A percentile compares a stretch with the other conserved stretches of the same genome.
Evolutionary conservation across 1,140 invertebrate species (phyloP).

Genomic region (Metaphire vulgaris): DNA sequence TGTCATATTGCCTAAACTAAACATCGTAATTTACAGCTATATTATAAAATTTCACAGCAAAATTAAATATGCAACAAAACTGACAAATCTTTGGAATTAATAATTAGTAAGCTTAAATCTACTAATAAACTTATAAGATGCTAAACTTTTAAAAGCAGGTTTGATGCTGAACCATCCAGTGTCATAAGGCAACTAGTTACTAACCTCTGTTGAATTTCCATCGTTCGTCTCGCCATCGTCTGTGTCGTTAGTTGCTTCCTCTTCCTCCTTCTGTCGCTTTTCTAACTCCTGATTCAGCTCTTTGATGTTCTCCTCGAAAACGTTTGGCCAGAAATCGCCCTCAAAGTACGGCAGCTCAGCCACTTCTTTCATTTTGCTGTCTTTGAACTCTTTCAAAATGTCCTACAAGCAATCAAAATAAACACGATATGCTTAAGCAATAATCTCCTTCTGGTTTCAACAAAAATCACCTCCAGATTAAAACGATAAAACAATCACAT

Average conservation of each 20-base stretch:
- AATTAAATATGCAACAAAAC: not conserved
- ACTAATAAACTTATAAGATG: too few relatives aligned
- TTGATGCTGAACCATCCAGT: too few relatives aligned
- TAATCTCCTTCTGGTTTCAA: too few relatives aligned
- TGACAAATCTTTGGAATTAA: too few relatives aligned
- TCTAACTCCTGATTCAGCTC: slow-evolving; percentile 74
- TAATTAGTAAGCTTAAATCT: too few relatives aligned
- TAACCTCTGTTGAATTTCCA: not conserved
- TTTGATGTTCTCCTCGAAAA: slow-evolving; percentile 97
- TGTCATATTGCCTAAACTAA: not conserved
- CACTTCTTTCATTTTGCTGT: slow-evolving; percentile 87
- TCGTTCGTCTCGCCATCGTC: not conserved
- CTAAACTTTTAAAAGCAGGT: too few relatives aligned
- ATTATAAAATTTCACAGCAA: too few relatives aligned
- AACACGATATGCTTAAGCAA: not conserved
- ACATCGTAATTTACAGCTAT: not conserved
- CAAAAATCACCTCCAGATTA: too few relatives aligned
- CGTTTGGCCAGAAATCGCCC: slow-evolving; percentile 99
- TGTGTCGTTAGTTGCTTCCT: slow-evolving; percentile 1
- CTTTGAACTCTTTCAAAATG: slow-evolving; percentile 96
- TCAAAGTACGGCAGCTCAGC: slow-evolving; percentile 98
- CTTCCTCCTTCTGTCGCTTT: slow-evolving; percentile 5
- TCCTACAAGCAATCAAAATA: slow-evolving; percentile 53
- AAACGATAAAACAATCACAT: too few relatives aligned
- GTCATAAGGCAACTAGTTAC: too few relatives aligned